Percentiles rank a stretch among this genome's conserved stretches.
Conservation (phyloP, 2,113 vertebrate genomes). For the Leucosticte australis region DNA sequence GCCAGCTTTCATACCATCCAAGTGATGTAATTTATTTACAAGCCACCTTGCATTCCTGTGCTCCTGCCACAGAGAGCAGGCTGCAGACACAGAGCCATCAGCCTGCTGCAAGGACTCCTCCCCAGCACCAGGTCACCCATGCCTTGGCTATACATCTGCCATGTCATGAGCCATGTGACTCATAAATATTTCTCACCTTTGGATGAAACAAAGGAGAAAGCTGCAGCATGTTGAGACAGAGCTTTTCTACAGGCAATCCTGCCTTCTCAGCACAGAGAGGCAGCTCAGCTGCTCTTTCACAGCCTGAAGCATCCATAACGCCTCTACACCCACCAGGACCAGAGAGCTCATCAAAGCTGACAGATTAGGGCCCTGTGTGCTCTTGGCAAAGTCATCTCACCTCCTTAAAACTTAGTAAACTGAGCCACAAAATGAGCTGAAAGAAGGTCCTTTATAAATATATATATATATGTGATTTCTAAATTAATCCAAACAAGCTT, state of each 20-base stretch:
- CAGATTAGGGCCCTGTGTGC: not conserved
- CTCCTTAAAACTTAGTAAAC: not conserved
- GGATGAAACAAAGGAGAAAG: slow-evolving; percentile 21
- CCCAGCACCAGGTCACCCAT: not conserved
- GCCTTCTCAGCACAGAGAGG: not conserved
- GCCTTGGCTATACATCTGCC: not conserved
- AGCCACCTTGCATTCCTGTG: slow-evolving; percentile 2
- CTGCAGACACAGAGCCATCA: not conserved
- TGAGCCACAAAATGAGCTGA: not conserved
- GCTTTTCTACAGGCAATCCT: not conserved
- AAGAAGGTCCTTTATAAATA: slow-evolving; percentile 29
- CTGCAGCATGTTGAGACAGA: not conserved
- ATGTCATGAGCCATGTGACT: not conserved
- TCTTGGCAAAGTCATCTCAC: slow-evolving; percentile 1
- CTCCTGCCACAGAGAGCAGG: not conserved
- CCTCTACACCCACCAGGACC: not conserved
- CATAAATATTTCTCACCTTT: not conserved
- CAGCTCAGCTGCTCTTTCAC: not conserved
- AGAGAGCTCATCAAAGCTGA: not conserved
- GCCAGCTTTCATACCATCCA: not conserved
- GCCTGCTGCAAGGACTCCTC: not conserved
- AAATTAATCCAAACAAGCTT: slow-evolving; percentile 12
- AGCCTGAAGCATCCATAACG: not conserved
- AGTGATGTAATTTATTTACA: slow-evolving; percentile 56
- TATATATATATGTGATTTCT: not conserved